phyloP scores from a whole-genome alignment of 2,113 vertebrate genomes.

The Leptodactylus fuscus region DNA sequence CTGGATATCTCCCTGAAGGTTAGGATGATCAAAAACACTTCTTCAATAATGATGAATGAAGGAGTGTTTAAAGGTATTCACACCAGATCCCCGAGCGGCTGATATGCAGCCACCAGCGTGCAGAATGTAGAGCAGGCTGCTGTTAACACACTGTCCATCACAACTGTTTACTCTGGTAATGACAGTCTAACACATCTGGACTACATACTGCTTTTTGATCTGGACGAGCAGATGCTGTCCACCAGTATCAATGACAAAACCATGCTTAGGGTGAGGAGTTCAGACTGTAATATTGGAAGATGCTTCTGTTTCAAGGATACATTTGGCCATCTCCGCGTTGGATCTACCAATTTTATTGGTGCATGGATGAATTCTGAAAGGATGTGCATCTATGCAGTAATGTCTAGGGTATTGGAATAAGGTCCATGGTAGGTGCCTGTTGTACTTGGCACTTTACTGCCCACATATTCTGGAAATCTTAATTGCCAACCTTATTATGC shows the following conservation, averaged over 20 bases:
- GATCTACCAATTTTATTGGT: background rate
- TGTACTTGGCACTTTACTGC: background rate
- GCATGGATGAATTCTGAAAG: background rate
- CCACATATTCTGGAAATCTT: no score
- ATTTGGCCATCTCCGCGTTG: background rate
- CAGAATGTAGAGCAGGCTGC: slow-evolving; percentile 67
- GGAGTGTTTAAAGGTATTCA: slow-evolving; percentile 35
- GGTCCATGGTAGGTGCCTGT: background rate
- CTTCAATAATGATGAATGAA: slow-evolving; percentile 44
- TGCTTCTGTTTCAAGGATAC: slow-evolving; percentile 19
- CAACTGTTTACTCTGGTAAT: slow-evolving; percentile 69
- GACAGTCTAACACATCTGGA: slow-evolving; percentile 71
- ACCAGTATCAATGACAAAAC: slow-evolving; percentile 65
- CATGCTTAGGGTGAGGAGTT: slow-evolving; percentile 62
- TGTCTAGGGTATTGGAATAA: background rate
- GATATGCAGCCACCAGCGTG: slow-evolving; percentile 62
- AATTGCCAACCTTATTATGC: no score
- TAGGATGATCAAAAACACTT: slow-evolving; percentile 36
- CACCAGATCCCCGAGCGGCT: slow-evolving; percentile 41
- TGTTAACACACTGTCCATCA: slow-evolving; percentile 72
- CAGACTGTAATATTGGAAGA: slow-evolving; percentile 60
- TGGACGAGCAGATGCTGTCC: slow-evolving; percentile 66
- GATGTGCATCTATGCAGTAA: background rate
- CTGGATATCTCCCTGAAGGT: background rate
- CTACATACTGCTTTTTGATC: slow-evolving; percentile 69